phyloP scores from a whole-genome alignment of 2,888 invertebrate species.

The Epistrophe eligans region DNA sequence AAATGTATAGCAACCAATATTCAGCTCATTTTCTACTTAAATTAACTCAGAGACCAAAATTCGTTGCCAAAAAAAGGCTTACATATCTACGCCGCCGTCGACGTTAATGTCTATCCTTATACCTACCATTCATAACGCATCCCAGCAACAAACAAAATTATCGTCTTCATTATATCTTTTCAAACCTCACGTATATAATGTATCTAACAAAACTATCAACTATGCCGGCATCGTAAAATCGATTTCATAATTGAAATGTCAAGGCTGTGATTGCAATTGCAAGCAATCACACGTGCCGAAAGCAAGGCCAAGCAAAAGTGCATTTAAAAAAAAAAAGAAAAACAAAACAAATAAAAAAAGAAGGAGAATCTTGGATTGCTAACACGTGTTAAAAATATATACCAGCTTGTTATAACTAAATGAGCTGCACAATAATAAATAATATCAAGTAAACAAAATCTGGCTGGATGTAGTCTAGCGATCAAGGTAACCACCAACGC shows the following conservation, averaged over 20 bases:
- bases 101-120: not conserved
- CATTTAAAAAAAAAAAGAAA: conserved; percentile 2
- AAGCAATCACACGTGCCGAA: conserved; percentile 58
- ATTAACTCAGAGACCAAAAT: no score
- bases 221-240: conserved; percentile 48
- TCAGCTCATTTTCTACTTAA: not conserved
- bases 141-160: not conserved
- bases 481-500: conserved; percentile 14
- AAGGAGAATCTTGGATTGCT: conserved; percentile 7
- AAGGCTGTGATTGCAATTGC: conserved; percentile 50
- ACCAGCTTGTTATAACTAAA: conserved; percentile 2
- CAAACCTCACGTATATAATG: not conserved
- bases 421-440: conserved; percentile 14
- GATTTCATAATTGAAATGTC: conserved; percentile 65
- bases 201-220: not conserved
- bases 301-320: conserved; percentile 25
- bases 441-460: conserved; percentile 25
- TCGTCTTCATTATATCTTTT: not conserved
- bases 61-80: no score
- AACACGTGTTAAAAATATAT: conserved; percentile 14
- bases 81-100: no score
- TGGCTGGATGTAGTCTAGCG: conserved; percentile 22
- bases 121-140: not conserved
- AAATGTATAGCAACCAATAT: not conserved
- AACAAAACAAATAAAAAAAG: conserved; percentile 1